These are phyloP conservation scores for Metacarcinus magister DNA, from an alignment of 2,888 invertebrate species.

Conservation along the genomic window DNA sequence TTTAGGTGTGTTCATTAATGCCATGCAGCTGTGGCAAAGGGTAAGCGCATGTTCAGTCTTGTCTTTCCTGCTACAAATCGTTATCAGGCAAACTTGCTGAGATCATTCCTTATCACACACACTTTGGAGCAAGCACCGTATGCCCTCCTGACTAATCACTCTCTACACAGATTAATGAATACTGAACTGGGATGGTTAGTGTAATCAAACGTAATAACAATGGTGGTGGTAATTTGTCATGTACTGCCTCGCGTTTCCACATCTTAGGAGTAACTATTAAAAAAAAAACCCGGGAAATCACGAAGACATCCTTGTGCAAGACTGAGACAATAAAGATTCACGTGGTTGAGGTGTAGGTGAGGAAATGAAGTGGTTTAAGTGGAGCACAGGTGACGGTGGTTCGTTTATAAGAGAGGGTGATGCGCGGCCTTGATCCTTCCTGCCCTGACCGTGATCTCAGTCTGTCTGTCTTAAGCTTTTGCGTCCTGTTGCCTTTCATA, in stretches of 20 bases:
- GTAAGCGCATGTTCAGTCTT: background rate
- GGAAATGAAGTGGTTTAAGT: background rate
- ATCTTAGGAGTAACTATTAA: background rate
- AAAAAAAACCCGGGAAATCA: background rate
- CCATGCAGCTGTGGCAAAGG: no score
- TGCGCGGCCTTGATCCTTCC: background rate
- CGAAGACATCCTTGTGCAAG: background rate
- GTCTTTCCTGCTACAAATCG: background rate
- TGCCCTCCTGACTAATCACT: background rate
- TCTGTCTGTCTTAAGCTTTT: background rate
- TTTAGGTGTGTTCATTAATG: no score
- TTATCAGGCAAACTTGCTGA: background rate
- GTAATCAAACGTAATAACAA: background rate
- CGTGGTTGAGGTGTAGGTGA: background rate
- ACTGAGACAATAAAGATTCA: background rate
- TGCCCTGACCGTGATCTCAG: constrained; percentile 33
- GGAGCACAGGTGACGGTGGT: background rate
- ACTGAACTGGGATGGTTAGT: background rate
- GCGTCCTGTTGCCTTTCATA: background rate
- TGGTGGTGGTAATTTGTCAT: background rate
- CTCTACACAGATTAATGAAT: background rate
- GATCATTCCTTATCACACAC: background rate
- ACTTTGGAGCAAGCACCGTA: background rate
- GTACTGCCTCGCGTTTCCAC: background rate
- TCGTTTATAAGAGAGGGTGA: background rate